Evolutionary conservation across 1,140 invertebrate species (phyloP).

Genomic region (Homarus americanus): DNA sequence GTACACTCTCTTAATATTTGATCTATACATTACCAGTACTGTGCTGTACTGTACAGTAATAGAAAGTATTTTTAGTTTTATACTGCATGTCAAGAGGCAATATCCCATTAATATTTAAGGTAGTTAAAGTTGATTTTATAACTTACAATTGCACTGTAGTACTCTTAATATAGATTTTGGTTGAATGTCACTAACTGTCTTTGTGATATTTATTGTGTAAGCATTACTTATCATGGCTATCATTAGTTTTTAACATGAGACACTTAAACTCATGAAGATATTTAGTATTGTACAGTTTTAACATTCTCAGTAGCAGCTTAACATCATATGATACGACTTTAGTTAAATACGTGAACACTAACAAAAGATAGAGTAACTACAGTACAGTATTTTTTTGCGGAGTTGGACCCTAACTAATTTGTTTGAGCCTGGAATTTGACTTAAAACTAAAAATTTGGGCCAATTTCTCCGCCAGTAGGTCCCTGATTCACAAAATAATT

Average conservation of each 20-base stretch:
- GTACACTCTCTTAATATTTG: too few relatives aligned
- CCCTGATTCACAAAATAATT: conserved; percentile 72
- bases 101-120: too few relatives aligned
- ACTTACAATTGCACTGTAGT: too few relatives aligned
- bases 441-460: conserved; percentile 48
- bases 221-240: not conserved
- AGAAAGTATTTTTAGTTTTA: too few relatives aligned
- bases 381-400: conserved; percentile 30
- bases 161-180: too few relatives aligned
- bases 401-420: conserved; percentile 31
- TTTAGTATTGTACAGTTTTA: too few relatives aligned
- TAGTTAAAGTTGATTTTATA: not conserved
- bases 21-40: too few relatives aligned
- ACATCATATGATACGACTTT: not conserved
- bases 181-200: too few relatives aligned
- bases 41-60: too few relatives aligned
- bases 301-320: not conserved
- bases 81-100: too few relatives aligned
- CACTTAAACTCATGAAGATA: not conserved
- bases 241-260: not conserved
- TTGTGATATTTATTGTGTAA: not conserved
- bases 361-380: conserved; percentile 33
- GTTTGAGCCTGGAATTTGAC: not conserved
- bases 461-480: conserved; percentile 55
- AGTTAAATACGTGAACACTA: conserved; percentile 27